These are phyloP conservation scores for Tetanocera ferruginea DNA, from an alignment of 2,888 invertebrate genomes.

Conservation along the genomic window DNA sequence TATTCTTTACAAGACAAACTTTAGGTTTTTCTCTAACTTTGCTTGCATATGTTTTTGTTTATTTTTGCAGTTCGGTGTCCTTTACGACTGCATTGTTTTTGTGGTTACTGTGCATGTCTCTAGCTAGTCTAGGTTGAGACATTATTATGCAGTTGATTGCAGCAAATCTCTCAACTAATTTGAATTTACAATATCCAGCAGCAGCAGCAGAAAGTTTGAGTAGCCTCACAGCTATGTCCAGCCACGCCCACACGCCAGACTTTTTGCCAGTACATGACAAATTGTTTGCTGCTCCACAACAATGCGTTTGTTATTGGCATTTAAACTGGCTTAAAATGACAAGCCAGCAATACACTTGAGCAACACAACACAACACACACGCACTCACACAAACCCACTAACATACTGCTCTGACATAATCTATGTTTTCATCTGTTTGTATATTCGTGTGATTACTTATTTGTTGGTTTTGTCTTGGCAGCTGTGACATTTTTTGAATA, in stretches of 20 bases:
- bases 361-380: not conserved
- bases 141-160: slow-evolving; percentile 23
- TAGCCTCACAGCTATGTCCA: not conserved
- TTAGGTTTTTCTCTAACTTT: not conserved
- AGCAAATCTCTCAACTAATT: slow-evolving; percentile 32
- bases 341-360: slow-evolving; percentile 22
- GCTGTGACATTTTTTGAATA: slow-evolving; percentile 25
- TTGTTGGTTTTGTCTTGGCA: slow-evolving; percentile 6
- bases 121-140: not conserved
- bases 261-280: too few species aligned
- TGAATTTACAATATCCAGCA: slow-evolving; percentile 20
- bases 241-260: not conserved
- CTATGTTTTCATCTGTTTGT: not conserved
- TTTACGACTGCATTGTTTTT: slow-evolving; percentile 9
- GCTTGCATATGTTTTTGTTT: too few species aligned
- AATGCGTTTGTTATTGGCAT: slow-evolving; percentile 10
- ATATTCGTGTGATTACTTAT: not conserved
- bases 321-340: slow-evolving; percentile 26
- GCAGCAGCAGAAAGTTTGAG: not conserved
- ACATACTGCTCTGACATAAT: not conserved
- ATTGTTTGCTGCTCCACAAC: too few species aligned
- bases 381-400: not conserved
- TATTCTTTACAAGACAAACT: not conserved
- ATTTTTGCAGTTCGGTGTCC: slow-evolving; percentile 24
- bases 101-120: too few species aligned